phyloP scores from a whole-genome alignment of 2,888 invertebrate genomes.

The Trachelus iudaicus region DNA sequence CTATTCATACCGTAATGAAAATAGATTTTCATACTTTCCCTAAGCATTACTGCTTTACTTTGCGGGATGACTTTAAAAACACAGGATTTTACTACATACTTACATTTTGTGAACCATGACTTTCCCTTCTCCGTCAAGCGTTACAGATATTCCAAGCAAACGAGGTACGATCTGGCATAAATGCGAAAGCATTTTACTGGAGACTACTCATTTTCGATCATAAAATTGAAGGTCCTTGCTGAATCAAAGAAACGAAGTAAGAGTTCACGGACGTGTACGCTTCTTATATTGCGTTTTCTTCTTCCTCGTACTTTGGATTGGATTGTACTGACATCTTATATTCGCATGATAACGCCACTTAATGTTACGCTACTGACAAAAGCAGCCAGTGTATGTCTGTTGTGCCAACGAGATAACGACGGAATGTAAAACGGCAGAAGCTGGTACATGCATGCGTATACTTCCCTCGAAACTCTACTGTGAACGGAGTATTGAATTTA shows the following conservation, averaged over 20 bases:
- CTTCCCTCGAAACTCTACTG: background rate
- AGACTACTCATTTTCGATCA: background rate
- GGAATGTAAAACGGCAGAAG: slow-evolving; percentile 27
- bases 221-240: background rate
- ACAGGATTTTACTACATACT: background rate
- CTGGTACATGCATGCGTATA: background rate
- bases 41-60: background rate
- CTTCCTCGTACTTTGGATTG: background rate
- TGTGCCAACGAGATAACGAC: slow-evolving; percentile 22
- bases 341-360: background rate
- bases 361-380: background rate
- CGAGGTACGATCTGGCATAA: background rate
- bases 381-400: slow-evolving; percentile 12
- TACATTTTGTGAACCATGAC: background rate
- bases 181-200: background rate
- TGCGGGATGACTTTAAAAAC: background rate
- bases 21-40: background rate
- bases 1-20: background rate
- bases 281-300: background rate
- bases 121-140: background rate
- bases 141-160: background rate
- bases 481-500: background rate
- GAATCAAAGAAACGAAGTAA: background rate
- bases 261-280: background rate
- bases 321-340: background rate